Evolutionary conservation across 2,888 invertebrate genomes (phyloP).

Genomic region (Drosophila infuscata): DNA sequence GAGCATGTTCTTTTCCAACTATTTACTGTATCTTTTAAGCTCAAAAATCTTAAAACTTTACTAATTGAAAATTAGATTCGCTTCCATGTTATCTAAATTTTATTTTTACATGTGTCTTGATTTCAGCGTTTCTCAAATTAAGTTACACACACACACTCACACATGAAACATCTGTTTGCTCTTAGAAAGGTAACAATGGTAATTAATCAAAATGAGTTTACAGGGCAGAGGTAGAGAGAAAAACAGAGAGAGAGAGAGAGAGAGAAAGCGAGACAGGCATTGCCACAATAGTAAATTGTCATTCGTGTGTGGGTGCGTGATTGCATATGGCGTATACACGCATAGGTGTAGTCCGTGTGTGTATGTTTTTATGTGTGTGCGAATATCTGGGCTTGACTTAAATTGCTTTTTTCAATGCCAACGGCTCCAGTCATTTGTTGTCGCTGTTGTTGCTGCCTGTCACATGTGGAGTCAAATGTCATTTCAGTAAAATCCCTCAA

Average conservation of each 20-base stretch:
- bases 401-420: slow-evolving; percentile 82
- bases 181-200: slow-evolving; percentile 75
- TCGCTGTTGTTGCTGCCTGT: slow-evolving; percentile 56
- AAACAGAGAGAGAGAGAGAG: slow-evolving; percentile 1
- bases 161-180: slow-evolving; percentile 52
- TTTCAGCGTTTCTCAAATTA: slow-evolving; percentile 62
- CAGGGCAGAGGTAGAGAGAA: not conserved
- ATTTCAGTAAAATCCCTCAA: slow-evolving; percentile 84
- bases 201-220: slow-evolving; percentile 78
- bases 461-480: slow-evolving; percentile 83
- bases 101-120: slow-evolving; percentile 72
- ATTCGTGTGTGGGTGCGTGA: slow-evolving; percentile 65
- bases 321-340: slow-evolving; percentile 29
- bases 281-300: slow-evolving; percentile 62
- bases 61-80: too few species aligned
- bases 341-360: slow-evolving; percentile 18
- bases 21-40: not conserved
- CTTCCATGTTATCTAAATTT: not conserved
- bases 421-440: slow-evolving; percentile 59
- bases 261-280: not conserved
- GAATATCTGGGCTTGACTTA: slow-evolving; percentile 68
- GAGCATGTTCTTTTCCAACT: not conserved
- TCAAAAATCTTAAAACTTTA: not conserved
- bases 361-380: slow-evolving; percentile 30
- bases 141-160: slow-evolving; percentile 44